These are phyloP conservation scores for Tyrannus savana DNA, from an alignment of 2,113 vertebrate species.

Conservation along the genomic window DNA sequence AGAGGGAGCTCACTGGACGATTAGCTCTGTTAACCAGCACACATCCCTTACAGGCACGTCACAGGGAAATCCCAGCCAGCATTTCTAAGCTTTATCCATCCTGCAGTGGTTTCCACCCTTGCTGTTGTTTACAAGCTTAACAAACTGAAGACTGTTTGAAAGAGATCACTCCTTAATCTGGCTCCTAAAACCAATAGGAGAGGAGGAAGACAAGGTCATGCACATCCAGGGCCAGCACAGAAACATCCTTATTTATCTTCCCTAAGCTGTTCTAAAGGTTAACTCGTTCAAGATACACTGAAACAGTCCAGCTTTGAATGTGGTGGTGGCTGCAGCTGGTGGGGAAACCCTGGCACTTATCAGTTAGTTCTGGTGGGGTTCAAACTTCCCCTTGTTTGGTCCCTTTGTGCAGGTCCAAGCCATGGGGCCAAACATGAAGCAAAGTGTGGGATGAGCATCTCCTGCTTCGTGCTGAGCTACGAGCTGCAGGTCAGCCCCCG, in stretches of 20 bases:
- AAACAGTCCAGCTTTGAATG: neutral
- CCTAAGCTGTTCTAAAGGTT: conserved; percentile 12
- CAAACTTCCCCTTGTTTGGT: neutral
- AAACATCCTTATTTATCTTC: conserved; percentile 35
- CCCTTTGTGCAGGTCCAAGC: neutral
- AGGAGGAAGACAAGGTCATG: conserved; percentile 41
- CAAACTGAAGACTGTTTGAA: conserved; percentile 31
- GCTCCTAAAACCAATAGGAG: conserved; percentile 16
- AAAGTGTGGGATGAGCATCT: neutral
- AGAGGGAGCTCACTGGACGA: accelerated
- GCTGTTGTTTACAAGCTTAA: conserved; percentile 44
- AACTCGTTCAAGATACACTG: neutral
- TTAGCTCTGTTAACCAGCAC: neutral
- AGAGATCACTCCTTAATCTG: conserved; percentile 56
- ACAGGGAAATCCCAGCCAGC: neutral
- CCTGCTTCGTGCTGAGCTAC: neutral
- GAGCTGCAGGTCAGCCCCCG: neutral
- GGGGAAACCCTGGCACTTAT: neutral
- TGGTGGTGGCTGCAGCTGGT: neutral
- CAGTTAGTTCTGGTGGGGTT: neutral
- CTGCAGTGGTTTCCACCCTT: neutral
- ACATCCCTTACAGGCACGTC: neutral
- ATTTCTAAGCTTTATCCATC: conserved; percentile 19
- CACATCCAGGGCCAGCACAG: neutral
- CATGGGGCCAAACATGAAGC: neutral